Percentiles rank a stretch among this genome's conserved stretches.
Conservation (phyloP, 2,888 invertebrate genomes). For the Tupiocoris notatus region DNA sequence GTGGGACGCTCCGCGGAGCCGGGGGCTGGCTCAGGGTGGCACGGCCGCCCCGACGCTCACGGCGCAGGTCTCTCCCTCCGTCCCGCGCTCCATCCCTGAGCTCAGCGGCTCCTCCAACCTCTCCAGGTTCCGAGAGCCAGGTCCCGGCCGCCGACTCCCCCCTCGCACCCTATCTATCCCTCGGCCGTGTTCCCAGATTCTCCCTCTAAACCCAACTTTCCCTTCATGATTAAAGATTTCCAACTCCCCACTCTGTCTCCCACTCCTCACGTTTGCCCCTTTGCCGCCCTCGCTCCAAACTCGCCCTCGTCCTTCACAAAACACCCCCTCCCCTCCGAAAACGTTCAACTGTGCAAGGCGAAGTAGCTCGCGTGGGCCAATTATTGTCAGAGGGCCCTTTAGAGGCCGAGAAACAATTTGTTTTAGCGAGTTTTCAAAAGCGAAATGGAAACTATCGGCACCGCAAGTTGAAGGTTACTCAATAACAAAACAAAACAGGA, state of each 20-base stretch:
- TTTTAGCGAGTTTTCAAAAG: not conserved
- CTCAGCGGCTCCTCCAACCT: constrained; percentile 4
- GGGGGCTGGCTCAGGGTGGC: constrained; percentile 43
- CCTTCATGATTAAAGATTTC: constrained; percentile 44
- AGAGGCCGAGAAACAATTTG: not conserved
- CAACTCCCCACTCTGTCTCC: constrained; percentile 23
- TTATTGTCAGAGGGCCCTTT: constrained; percentile 9
- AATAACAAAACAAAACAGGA: too few relatives aligned
- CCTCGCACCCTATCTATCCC: not conserved
- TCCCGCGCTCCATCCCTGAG: constrained; percentile 15
- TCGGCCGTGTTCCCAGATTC: not conserved
- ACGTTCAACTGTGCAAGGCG: not conserved
- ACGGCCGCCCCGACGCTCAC: constrained; percentile 31
- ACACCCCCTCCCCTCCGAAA: not conserved
- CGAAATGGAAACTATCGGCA: not conserved
- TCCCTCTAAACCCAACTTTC: not conserved
- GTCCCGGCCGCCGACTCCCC: constrained; percentile 7
- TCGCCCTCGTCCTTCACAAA: not conserved
- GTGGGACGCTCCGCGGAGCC: constrained; percentile 23
- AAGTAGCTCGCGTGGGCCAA: constrained; percentile 9
- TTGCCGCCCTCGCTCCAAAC: not conserved
- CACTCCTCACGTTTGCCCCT: not conserved
- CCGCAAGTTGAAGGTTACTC: not conserved
- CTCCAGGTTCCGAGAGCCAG: not conserved
- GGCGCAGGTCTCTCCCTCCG: constrained; percentile 31